phyloP scores from a whole-genome alignment of 1,140 invertebrate species.

The Aphaenogaster ashmeadi region DNA sequence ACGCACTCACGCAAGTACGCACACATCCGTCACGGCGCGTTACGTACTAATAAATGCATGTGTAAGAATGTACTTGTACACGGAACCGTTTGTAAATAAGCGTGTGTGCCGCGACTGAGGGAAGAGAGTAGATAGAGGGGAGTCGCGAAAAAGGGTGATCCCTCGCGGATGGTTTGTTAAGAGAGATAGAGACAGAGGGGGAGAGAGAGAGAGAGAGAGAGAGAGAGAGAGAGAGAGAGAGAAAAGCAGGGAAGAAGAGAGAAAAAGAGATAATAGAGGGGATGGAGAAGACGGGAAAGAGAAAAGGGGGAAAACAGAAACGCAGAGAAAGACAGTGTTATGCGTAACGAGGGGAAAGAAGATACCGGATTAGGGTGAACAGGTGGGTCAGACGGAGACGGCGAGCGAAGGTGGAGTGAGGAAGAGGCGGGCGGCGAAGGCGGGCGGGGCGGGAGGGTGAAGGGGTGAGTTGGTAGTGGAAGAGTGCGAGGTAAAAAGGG shows the following conservation, averaged over 20 bases:
- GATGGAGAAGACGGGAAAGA: constrained; percentile 65
- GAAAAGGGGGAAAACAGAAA: constrained; percentile 53
- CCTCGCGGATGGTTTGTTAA: constrained; percentile 72
- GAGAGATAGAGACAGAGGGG: constrained; percentile 33
- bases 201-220: background rate
- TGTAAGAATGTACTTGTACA: constrained; percentile 57
- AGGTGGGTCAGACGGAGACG: constrained; percentile 67
- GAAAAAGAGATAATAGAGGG: constrained; percentile 16
- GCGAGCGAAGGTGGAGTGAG: constrained; percentile 68
- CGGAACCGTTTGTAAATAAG: constrained; percentile 65
- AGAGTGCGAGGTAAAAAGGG: constrained; percentile 79
- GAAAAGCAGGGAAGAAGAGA: constrained; percentile 14
- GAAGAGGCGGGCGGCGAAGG: constrained; percentile 61
- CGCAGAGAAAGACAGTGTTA: constrained; percentile 56
- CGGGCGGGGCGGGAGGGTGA: constrained; percentile 58
- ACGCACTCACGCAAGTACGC: background rate
- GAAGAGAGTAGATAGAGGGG: constrained; percentile 61
- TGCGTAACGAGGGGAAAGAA: constrained; percentile 56
- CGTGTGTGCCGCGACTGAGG: constrained; percentile 66
- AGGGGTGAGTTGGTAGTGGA: constrained; percentile 56
- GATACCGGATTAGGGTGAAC: constrained; percentile 54
- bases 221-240: constrained; percentile 2
- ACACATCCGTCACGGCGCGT: background rate
- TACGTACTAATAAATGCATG: constrained; percentile 54
- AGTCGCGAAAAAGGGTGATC: constrained; percentile 76